phyloP scores from a whole-genome alignment of 30 jellyfish, hydroid and myxozoan genomes.

The Cassiopea xamachana region DNA sequence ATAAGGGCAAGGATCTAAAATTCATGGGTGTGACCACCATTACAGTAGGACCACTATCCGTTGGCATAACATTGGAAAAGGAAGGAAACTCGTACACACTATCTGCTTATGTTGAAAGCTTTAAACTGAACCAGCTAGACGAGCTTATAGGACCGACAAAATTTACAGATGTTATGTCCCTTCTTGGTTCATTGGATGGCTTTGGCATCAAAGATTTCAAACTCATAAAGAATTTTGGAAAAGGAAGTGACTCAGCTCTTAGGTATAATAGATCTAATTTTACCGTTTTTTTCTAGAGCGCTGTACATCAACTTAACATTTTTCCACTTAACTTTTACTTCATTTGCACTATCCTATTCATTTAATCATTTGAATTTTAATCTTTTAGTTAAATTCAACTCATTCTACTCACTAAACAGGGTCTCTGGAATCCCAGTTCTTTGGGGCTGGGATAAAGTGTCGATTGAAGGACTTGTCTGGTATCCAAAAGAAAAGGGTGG shows the following conservation, averaged over 20 bases:
- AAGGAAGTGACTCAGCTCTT: constrained; percentile 40
- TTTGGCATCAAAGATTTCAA: constrained; percentile 77
- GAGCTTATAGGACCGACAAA: constrained; percentile 52
- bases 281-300: neutral
- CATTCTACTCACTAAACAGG: constrained; percentile 7
- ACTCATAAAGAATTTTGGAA: constrained; percentile 55
- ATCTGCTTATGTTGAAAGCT: constrained; percentile 70
- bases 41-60: constrained; percentile 62
- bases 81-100: constrained; percentile 47
- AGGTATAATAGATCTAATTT: constrained; percentile 12
- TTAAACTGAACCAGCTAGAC: constrained; percentile 51
- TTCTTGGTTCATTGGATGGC: constrained; percentile 59
- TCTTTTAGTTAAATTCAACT: too few species aligned
- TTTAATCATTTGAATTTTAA: too few species aligned
- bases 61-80: constrained; percentile 63
- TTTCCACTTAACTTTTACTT: too few species aligned
- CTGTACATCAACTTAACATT: too few species aligned
- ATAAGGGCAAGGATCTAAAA: constrained; percentile 21
- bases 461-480: constrained; percentile 68
- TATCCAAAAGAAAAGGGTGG: constrained; percentile 17
- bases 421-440: constrained; percentile 73
- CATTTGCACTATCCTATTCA: too few species aligned
- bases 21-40: constrained; percentile 68
- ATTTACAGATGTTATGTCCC: constrained; percentile 1
- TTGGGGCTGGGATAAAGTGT: constrained; percentile 64